Conservation (phyloP, 2,888 invertebrate genomes). For the Sesia bembeciformis region DNA sequence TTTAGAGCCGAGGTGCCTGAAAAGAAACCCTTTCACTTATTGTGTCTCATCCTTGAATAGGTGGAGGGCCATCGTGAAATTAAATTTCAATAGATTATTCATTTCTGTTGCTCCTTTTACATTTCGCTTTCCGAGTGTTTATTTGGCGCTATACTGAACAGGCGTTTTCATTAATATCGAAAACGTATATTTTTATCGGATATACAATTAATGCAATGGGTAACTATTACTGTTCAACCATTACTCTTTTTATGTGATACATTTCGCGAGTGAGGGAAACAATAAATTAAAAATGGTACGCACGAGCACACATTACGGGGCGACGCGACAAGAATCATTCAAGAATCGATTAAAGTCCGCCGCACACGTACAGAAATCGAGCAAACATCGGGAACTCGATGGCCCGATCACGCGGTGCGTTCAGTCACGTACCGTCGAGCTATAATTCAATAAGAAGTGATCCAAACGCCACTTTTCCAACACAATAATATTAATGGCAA, state of each 20-base stretch:
- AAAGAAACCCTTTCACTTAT: conserved; percentile 69
- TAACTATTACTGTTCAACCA: not conserved
- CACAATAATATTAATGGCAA: not conserved
- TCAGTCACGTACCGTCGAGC: conserved; percentile 39
- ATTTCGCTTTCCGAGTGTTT: conserved; percentile 18
- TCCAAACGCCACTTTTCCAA: conserved; percentile 26
- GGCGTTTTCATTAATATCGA: not conserved
- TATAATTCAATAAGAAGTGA: conserved; percentile 63
- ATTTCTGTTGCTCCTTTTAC: conserved; percentile 24
- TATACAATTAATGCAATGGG: not conserved
- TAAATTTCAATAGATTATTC: conserved; percentile 55
- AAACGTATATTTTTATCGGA: not conserved
- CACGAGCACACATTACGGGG: conserved; percentile 21
- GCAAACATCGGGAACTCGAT: conserved; percentile 51
- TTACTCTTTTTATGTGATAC: not conserved
- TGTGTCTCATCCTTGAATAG: conserved; percentile 61
- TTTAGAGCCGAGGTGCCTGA: conserved; percentile 63
- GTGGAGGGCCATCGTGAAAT: conserved; percentile 50
- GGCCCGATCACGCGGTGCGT: conserved; percentile 34
- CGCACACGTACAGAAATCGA: conserved; percentile 50
- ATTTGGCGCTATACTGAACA: conserved; percentile 3
- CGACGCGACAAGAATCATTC: conserved; percentile 43
- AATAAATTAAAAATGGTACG: conserved; percentile 20
- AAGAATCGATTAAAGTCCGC: conserved; percentile 52
- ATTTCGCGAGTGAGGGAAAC: not conserved